A percentile compares a stretch with the other conserved stretches of the same genome.
Evolutionary conservation across 2,113 vertebrate species (phyloP).

Genomic region (Parotia lawesii): DNA sequence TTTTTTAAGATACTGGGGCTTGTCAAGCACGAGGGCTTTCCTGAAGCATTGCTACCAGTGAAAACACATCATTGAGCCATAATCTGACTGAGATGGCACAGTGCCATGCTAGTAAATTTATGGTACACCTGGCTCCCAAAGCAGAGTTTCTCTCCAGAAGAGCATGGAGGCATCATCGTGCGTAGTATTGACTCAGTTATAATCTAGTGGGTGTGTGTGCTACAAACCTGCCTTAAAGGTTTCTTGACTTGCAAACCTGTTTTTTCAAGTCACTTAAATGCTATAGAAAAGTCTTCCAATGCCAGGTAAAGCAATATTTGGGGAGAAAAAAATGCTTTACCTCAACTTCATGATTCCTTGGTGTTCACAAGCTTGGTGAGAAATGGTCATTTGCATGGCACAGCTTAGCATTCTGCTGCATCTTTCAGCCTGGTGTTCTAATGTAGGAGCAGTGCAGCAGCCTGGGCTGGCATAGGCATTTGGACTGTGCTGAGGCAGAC

Average conservation of each 20-base stretch:
- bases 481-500: rapidly evolving
- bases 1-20: not conserved
- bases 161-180: rapidly evolving
- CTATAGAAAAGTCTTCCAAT: not conserved
- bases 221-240: not conserved
- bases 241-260: not conserved
- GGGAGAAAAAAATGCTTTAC: not conserved
- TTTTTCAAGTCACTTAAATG: not conserved
- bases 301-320: not conserved
- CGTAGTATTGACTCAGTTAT: not conserved
- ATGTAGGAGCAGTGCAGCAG: not conserved
- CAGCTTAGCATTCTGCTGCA: rapidly evolving
- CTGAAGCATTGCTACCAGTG: not conserved
- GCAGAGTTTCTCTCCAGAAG: not conserved
- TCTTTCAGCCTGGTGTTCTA: not conserved
- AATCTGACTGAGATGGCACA: not conserved
- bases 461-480: not conserved
- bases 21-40: not conserved
- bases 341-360: not conserved
- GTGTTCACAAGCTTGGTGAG: not conserved
- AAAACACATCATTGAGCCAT: not conserved
- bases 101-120: not conserved
- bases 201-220: not conserved
- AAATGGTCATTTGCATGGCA: not conserved
- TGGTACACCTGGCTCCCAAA: rapidly evolving